Evolutionary conservation across 2,113 vertebrate species (phyloP), one percentile per base, ranked within the genome.

Genomic region (Toxotes chatareus): DNA sequence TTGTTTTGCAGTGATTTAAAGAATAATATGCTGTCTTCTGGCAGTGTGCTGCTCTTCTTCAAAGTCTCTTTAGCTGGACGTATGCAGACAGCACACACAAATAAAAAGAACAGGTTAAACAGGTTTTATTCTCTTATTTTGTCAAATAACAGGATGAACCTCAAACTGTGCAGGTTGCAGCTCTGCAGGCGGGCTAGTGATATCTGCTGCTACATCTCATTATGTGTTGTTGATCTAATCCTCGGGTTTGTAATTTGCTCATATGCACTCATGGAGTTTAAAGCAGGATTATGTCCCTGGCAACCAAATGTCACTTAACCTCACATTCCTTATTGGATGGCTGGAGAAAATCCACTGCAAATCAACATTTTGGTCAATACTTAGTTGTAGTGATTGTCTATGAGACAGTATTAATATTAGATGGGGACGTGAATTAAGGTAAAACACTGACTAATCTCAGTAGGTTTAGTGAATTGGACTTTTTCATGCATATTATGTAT

Each of bases 221-320:
- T 91, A 89, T 82, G 69, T 76, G 79, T 83, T 68, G 79, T 85
- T 79, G 70, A 84, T 90, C 83, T 91, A 93, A 94, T 93, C 92
- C 91, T 60, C 0, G 1, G 66, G 66, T 87, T 93, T 92, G 88
- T 90, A 90, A 93, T 93, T 93, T 93, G 85, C 56, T 90, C 85
- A 79, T 88, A 90, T 91, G 90, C 85, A 88, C 82, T 91, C 83
- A 83, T 89, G 82, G 89, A 93, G 82, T 92, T 92, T 93, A 91
- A 88, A 89, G 88, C 80, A 12, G 89, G 92, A 91, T 93, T 94
- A 93, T 21, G 73, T 60, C 82, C 73, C 86, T 86, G 90, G 90
- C 85, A 88, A 93, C 88, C 92, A 93, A 94, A 92, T 92, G 87
- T 94, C 90, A 84, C 79, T 87, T 66, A 62, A 83, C 36, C 4